Percentiles rank a stretch among this genome's conserved stretches.
phyloP scores from a whole-genome alignment of 2,888 invertebrate genomes.

The Drosophila paracracens region DNA sequence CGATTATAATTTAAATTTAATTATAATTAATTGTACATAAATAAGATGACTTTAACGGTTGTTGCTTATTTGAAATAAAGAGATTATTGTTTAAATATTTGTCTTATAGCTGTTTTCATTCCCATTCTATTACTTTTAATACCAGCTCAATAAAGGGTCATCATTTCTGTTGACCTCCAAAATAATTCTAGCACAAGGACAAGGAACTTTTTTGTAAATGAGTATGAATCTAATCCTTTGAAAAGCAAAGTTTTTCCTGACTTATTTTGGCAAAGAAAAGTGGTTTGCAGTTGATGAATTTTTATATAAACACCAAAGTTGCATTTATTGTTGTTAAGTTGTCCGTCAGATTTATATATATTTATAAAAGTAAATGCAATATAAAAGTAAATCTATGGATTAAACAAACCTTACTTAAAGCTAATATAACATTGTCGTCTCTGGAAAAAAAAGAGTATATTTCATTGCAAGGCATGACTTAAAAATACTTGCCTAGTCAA shows the following conservation, averaged over 20 bases:
- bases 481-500: background rate
- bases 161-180: background rate
- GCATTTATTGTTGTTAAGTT: background rate
- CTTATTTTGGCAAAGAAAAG: background rate
- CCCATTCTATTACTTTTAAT: background rate
- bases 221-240: background rate
- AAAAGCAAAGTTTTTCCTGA: background rate
- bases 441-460: background rate
- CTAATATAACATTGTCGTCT: background rate
- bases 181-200: background rate
- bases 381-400: background rate
- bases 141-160: background rate
- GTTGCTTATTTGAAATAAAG: slow-evolving; percentile 7
- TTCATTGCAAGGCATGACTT: background rate
- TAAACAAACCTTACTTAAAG: background rate
- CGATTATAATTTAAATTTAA: slow-evolving; percentile 44
- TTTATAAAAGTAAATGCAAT: background rate
- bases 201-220: background rate
- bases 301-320: background rate
- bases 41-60: slow-evolving; percentile 16
- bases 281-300: background rate
- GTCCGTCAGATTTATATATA: background rate
- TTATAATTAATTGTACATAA: slow-evolving; percentile 25
- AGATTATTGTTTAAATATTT: background rate
- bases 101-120: background rate